phyloP scores from a whole-genome alignment of 2,797 vertebrate genomes.

The Corythornis leucogaster region DNA sequence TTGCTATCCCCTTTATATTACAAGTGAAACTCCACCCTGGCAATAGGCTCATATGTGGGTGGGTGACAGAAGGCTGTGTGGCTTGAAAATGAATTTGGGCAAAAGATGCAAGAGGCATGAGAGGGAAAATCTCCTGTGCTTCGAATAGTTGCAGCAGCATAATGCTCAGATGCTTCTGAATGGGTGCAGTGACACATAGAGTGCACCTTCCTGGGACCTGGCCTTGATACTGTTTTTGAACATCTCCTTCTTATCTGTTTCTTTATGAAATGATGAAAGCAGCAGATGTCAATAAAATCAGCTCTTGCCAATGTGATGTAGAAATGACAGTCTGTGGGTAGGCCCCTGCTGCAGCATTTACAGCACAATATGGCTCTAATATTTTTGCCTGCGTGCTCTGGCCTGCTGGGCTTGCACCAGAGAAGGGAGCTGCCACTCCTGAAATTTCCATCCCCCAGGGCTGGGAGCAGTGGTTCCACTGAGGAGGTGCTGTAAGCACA shows the following conservation, averaged over 20 bases:
- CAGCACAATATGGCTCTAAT: not conserved
- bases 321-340: not conserved
- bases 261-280: not conserved
- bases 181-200: fast-evolving
- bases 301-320: not conserved
- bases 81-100: not conserved
- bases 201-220: not conserved
- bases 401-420: not conserved
- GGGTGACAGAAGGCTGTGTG: not conserved
- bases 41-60: not conserved
- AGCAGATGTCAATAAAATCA: not conserved
- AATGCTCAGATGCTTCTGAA: not conserved
- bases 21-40: not conserved
- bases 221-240: not conserved
- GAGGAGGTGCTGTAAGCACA: not conserved
- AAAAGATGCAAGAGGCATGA: not conserved
- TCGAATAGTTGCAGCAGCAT: not conserved
- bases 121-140: not conserved
- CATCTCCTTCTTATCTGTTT: not conserved
- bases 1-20: not conserved
- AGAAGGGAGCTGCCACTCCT: not conserved
- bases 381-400: not conserved
- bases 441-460: fast-evolving
- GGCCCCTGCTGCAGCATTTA: not conserved
- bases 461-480: not conserved